Conservation (phyloP, 64 coral and sea anemone species). For the Stylophora pistillata region DNA sequence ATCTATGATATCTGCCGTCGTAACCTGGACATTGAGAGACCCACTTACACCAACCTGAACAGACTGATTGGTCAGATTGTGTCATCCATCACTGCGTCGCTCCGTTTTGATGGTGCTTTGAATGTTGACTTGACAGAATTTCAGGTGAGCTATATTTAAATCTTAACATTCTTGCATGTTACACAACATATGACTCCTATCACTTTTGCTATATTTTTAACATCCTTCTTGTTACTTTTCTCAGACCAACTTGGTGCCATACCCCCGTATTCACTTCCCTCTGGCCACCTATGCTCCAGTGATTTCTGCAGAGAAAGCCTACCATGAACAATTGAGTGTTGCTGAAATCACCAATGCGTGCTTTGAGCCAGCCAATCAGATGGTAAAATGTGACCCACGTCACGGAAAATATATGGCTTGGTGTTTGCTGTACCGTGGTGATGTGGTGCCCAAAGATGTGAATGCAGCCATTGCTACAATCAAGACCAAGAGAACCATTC, state of each 20-base stretch:
- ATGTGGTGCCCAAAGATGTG: constrained; percentile 15
- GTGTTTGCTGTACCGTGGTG: constrained; percentile 23
- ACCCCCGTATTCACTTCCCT: constrained; percentile 26
- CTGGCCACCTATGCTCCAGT: constrained; percentile 22
- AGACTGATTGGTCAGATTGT: constrained; percentile 31
- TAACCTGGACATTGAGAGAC: constrained; percentile 23
- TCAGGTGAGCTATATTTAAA: not conserved
- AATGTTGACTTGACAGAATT: constrained; percentile 23
- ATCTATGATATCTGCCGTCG: constrained; percentile 27
- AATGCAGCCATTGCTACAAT: constrained; percentile 25
- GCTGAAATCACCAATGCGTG: constrained; percentile 9
- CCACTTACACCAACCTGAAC: constrained; percentile 26
- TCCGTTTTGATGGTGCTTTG: constrained; percentile 19
- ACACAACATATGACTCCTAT: not conserved
- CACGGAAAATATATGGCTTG: constrained; percentile 23
- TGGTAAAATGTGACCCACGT: constrained; percentile 24
- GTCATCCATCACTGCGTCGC: constrained; percentile 13
- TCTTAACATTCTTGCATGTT: not conserved
- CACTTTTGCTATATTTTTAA: not conserved
- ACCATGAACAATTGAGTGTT: constrained; percentile 19
- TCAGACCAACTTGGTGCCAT: constrained; percentile 22
- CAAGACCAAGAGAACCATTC: constrained; percentile 28
- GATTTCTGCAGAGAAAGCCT: constrained; percentile 9
- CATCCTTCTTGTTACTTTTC: not conserved
- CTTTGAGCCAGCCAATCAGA: constrained; percentile 29